These are phyloP conservation scores for Pseudorasbora parva DNA, from an alignment of 2,113 vertebrate species.

Conservation along the genomic window DNA sequence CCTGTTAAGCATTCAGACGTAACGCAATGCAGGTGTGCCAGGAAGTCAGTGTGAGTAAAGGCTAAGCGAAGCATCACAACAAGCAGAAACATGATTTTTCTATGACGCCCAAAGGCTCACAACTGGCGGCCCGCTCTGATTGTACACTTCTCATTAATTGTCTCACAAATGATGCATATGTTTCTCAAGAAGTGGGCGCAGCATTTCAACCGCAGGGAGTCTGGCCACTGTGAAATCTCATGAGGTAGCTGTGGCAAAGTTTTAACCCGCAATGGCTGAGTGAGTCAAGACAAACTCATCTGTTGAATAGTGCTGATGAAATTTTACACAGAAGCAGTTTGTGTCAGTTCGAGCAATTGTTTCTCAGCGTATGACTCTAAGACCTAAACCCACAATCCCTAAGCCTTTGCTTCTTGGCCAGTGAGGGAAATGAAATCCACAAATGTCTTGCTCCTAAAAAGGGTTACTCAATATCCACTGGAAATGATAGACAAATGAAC, in stretches of 20 bases:
- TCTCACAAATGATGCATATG: constrained; percentile 58
- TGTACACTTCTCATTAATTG: constrained; percentile 52
- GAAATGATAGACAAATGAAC: constrained; percentile 54
- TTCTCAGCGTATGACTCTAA: neutral
- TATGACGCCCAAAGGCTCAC: constrained; percentile 58
- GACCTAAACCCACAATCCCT: neutral
- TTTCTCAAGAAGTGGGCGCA: constrained; percentile 32
- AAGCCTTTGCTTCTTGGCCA: neutral
- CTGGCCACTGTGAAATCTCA: constrained; percentile 15
- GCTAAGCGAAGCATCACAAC: constrained; percentile 49
- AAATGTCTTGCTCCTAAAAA: constrained; percentile 19
- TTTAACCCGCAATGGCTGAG: constrained; percentile 24
- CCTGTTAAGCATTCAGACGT: constrained; percentile 12
- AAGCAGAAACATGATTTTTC: constrained; percentile 65
- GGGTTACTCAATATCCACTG: constrained; percentile 42
- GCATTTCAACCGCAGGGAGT: neutral
- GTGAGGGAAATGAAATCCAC: constrained; percentile 49
- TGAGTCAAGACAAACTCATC: neutral
- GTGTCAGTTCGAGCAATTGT: constrained; percentile 21
- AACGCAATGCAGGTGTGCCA: constrained; percentile 39
- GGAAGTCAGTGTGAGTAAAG: constrained; percentile 11
- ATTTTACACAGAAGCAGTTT: neutral
- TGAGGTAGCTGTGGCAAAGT: neutral
- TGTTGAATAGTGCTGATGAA: constrained; percentile 18
- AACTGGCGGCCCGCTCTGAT: constrained; percentile 28